A percentile compares a stretch with the other conserved stretches of the same genome.
phyloP scores from a whole-genome alignment of 92 coral and sea anemone species.

The Palythoa grandiflora region DNA sequence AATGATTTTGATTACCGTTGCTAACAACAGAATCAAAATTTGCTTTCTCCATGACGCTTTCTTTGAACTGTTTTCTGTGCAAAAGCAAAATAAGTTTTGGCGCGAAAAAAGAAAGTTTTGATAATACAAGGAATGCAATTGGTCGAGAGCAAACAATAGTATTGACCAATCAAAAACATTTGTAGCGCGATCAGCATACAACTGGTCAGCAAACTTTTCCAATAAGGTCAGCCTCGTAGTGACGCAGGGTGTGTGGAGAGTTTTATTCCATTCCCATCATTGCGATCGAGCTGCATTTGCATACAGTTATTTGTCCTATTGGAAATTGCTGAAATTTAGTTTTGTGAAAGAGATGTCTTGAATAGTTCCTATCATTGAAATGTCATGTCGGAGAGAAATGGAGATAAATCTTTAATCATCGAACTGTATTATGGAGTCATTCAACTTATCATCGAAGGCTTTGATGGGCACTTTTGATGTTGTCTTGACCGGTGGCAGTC shows the following conservation, averaged over 20 bases:
- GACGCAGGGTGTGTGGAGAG: conserved; percentile 79
- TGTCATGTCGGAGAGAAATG: conserved; percentile 46
- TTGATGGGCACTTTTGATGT: conserved; percentile 77
- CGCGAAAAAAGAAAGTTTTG: conserved; percentile 6
- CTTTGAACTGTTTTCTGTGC: background rate
- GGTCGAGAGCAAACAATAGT: background rate
- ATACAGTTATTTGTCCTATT: conserved; percentile 77
- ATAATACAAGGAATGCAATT: conserved; percentile 25
- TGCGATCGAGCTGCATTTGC: conserved; percentile 63
- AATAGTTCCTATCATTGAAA: conserved; percentile 48
- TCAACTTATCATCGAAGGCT: conserved; percentile 48
- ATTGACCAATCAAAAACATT: background rate
- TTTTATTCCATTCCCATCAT: conserved; percentile 52
- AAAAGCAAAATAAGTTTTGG: conserved; percentile 19
- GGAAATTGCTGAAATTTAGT: conserved; percentile 65
- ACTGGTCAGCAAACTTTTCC: conserved; percentile 33
- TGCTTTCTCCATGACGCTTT: background rate
- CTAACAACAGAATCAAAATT: background rate
- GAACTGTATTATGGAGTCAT: conserved; percentile 59
- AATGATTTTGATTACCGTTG: background rate
- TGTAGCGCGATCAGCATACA: background rate
- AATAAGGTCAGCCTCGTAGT: conserved; percentile 72
- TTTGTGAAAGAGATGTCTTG: conserved; percentile 56
- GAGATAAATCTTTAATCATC: conserved; percentile 9
- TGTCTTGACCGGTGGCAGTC: conserved; percentile 89